Evolutionary conservation across 2,797 vertebrate genomes (phyloP), one percentile per base, ranked within the genome.

Genomic region (Enteromius radiatus): DNA sequence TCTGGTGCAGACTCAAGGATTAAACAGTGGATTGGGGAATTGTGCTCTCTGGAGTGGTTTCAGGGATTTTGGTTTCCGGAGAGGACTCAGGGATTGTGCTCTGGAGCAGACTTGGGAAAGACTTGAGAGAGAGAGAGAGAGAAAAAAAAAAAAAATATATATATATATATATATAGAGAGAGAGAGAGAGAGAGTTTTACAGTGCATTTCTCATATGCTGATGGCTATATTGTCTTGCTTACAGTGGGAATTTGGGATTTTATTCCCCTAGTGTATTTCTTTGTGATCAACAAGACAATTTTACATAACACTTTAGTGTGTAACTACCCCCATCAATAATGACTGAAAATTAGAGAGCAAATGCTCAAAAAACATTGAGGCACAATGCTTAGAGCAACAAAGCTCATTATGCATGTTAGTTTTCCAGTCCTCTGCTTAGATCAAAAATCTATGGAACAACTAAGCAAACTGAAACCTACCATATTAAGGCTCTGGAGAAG

Each of bases 381-480:
- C 26, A 28, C 4, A 47, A 65, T 21, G n/a, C n/a, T 52, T 49
- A 68, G 64, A 69, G 77, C 64, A 43, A 38, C 33, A 69, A 79
- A 79, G 33, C n/a, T 8, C 49, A n/a, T n/a, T n/a, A 23, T 65
- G n/a, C 47, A 28, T 52, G 49, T 38, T 26, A 36, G 47, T 52
- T 28, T 69, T 21, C 47, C 64, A 79, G 33, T 41, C 64, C 26
- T 38, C 23, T 54, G 49, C 33, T 79, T 54, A 56, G 47, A 79
- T 79, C 45, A 52, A 68, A 78, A 43, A 56, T 65, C 33, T 12
- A 56, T 23, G 33, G 47, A 79, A 28, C 49, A 69, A 41, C 10
- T 49, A 21, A 26, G 45, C 7, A 54, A 47, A 23, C 9, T 52
- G 64, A 78, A 67, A 64, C 31, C 21, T 65, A n/a, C 61, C 38